phyloP scores from a whole-genome alignment of 2,797 vertebrate genomes.

The Hippoglossus hippoglossus region DNA sequence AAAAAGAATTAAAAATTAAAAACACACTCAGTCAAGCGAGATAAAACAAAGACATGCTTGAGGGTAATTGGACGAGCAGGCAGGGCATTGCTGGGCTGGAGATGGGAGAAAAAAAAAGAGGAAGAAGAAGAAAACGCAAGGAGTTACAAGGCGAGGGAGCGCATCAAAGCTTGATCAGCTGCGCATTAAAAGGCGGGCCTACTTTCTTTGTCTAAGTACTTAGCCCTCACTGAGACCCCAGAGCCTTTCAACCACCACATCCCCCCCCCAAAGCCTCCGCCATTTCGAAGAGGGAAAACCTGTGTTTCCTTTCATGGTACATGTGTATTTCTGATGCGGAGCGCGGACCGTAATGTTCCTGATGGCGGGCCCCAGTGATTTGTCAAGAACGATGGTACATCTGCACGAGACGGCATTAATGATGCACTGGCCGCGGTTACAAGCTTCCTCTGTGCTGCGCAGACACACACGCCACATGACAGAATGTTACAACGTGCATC shows the following conservation, averaged over 20 bases:
- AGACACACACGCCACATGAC: neutral
- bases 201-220: slow-evolving; percentile 61
- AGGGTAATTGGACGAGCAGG: slow-evolving; percentile 66
- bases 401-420: slow-evolving; percentile 69
- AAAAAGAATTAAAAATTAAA: slow-evolving; percentile 22
- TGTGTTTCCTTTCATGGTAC: slow-evolving; percentile 74
- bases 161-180: slow-evolving; percentile 79
- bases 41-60: slow-evolving; percentile 75
- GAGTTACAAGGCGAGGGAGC: slow-evolving; percentile 48
- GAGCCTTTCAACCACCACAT: slow-evolving; percentile 40
- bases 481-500: neutral
- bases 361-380: slow-evolving; percentile 67
- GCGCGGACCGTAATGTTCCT: slow-evolving; percentile 61
- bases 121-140: neutral
- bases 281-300: slow-evolving; percentile 64
- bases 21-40: slow-evolving; percentile 46
- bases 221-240: slow-evolving; percentile 59
- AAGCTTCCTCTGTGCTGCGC: slow-evolving; percentile 43
- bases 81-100: slow-evolving; percentile 35
- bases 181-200: slow-evolving; percentile 66
- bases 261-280: slow-evolving; percentile 11
- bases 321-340: slow-evolving; percentile 67
- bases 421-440: slow-evolving; percentile 60
- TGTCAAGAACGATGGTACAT: slow-evolving; percentile 70
- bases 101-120: neutral